Percentiles rank a stretch among this genome's conserved stretches.
Evolutionary conservation across 2,113 vertebrate species (phyloP).

Genomic region (Aviceda subcristata): DNA sequence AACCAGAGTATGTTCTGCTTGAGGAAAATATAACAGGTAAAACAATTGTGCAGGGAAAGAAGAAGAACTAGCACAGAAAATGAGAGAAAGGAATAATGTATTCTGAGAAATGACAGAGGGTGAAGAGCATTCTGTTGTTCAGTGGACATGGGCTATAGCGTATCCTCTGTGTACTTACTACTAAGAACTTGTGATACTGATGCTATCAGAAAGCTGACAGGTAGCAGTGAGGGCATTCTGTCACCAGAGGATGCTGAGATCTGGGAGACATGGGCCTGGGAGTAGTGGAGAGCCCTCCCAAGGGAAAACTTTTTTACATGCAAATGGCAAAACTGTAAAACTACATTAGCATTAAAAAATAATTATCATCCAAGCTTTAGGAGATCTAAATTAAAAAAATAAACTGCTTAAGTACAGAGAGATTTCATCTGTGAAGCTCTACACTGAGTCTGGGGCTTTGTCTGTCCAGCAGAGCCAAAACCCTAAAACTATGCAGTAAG

Average conservation of each 20-base stretch:
- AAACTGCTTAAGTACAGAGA: not conserved
- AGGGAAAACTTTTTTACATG: not conserved
- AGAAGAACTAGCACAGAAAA: not conserved
- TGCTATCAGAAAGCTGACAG: conserved; percentile 6
- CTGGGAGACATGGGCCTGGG: not conserved
- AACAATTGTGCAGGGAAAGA: not conserved
- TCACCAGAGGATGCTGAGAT: not conserved
- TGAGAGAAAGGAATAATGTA: not conserved
- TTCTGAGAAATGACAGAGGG: not conserved
- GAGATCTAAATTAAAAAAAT: not conserved
- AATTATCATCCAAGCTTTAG: not conserved
- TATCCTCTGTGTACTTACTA: not conserved
- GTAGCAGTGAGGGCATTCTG: not conserved
- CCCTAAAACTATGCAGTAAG: not conserved
- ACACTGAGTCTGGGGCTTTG: not conserved
- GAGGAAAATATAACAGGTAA: not conserved
- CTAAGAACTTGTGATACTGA: not conserved
- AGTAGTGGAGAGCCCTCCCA: not conserved
- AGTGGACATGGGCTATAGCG: not conserved
- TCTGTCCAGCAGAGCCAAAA: not conserved
- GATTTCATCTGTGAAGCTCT: not conserved
- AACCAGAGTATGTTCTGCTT: not conserved
- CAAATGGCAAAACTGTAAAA: not conserved
- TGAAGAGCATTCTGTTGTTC: not conserved
- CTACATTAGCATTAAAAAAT: not conserved